Evolutionary conservation across 2,113 vertebrate species (phyloP).

Genomic region (Siniperca knerii): DNA sequence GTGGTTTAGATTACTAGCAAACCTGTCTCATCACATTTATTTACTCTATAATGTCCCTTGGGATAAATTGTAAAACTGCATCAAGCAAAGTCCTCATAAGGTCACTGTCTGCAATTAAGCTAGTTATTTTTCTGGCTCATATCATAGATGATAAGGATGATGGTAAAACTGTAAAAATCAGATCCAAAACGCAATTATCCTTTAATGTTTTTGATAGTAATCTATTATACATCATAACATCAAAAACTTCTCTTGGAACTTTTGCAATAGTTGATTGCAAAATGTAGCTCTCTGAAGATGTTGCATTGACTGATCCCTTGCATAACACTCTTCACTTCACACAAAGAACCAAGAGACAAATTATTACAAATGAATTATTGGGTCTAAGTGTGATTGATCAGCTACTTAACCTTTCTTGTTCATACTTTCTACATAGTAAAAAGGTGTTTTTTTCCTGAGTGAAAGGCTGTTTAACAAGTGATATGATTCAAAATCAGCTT

Average conservation of each 20-base stretch:
- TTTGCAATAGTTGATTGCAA: slow-evolving; percentile 30
- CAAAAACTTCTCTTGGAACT: slow-evolving; percentile 20
- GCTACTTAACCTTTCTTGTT: neutral
- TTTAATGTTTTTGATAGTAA: slow-evolving; percentile 24
- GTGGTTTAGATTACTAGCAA: slow-evolving; percentile 1
- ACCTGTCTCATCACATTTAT: neutral
- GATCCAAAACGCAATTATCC: slow-evolving; percentile 17
- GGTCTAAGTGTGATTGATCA: neutral
- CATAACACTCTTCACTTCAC: neutral
- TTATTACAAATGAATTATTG: slow-evolving; percentile 4
- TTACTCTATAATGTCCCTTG: neutral
- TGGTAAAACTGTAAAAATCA: neutral
- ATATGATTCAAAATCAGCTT: slow-evolving; percentile 5
- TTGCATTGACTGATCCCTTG: neutral
- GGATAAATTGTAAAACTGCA: neutral
- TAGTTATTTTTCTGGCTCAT: neutral
- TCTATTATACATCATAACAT: slow-evolving; percentile 43
- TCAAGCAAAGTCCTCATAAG: neutral
- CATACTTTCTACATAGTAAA: neutral
- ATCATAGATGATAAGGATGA: neutral
- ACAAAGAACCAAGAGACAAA: neutral
- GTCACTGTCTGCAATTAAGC: neutral
- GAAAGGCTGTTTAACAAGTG: slow-evolving; percentile 1
- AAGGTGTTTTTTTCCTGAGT: neutral
- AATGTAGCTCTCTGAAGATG: neutral